Evolutionary conservation across 2,113 vertebrate species (phyloP).

Genomic region (Nesogale talazaci): DNA sequence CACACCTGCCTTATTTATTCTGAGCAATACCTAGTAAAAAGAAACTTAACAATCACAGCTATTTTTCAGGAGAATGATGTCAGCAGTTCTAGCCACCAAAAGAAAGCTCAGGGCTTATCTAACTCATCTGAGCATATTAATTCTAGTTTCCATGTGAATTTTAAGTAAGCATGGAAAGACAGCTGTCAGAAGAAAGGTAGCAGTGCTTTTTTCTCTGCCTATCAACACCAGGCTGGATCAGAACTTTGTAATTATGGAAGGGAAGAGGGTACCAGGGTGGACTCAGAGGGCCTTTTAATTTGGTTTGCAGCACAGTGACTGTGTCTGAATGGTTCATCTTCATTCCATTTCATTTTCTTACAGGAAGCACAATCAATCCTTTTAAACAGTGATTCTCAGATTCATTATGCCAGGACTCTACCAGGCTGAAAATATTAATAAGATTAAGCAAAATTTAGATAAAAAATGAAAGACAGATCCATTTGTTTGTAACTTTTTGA

Average conservation of each 20-base stretch:
- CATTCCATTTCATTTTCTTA: constrained; percentile 49
- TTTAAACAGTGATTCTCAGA: constrained; percentile 24
- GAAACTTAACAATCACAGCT: constrained; percentile 13
- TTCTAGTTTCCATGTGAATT: constrained; percentile 52
- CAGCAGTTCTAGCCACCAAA: constrained; percentile 35
- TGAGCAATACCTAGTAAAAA: constrained; percentile 7
- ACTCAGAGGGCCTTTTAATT: background rate
- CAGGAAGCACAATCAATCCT: background rate
- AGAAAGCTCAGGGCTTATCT: background rate
- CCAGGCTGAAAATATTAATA: constrained; percentile 13
- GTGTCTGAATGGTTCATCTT: constrained; percentile 28
- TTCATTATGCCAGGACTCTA: constrained; percentile 30
- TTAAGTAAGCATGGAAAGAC: constrained; percentile 54
- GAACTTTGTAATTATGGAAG: background rate
- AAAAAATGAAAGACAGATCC: background rate
- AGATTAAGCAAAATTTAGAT: constrained; percentile 27
- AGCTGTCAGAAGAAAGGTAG: background rate
- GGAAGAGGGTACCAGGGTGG: fast-evolving
- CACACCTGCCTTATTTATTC: constrained; percentile 40
- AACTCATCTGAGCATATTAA: constrained; percentile 10
- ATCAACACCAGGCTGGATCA: background rate
- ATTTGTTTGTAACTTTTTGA: constrained; percentile 24
- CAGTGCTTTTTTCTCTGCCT: constrained; percentile 15
- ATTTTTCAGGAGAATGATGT: constrained; percentile 27
- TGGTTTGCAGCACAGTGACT: constrained; percentile 2